Evolutionary conservation across 2,888 invertebrate species (phyloP).

Genomic region (Pseudococcus longispinus): DNA sequence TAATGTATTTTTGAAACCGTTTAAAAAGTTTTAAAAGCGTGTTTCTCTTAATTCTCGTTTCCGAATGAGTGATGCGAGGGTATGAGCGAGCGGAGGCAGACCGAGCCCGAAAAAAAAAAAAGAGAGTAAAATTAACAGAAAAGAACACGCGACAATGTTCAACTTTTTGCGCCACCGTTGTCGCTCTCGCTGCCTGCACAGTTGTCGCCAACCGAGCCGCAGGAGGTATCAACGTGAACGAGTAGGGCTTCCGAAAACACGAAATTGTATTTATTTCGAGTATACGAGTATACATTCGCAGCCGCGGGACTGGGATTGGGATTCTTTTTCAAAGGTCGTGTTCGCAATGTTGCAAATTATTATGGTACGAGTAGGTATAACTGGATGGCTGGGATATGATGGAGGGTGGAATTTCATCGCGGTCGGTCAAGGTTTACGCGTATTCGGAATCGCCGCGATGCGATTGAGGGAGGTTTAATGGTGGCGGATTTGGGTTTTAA

Average conservation of each 20-base stretch:
- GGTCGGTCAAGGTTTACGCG: not conserved
- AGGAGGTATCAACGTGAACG: not conserved
- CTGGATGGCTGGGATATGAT: not conserved
- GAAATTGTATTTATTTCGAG: conserved; percentile 19
- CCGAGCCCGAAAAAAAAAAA: not conserved
- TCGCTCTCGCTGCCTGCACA: no score
- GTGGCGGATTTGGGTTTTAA: not conserved
- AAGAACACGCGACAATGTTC: conserved; percentile 24
- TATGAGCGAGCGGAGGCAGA: not conserved
- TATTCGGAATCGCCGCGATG: not conserved
- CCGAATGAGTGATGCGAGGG: not conserved
- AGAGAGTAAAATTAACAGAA: conserved; percentile 21
- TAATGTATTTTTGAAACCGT: conserved; percentile 39
- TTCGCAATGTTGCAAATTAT: not conserved
- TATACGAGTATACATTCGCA: not conserved
- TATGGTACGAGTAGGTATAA: not conserved
- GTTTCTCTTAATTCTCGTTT: conserved; percentile 39
- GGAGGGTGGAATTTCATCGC: not conserved
- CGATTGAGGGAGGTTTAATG: not conserved
- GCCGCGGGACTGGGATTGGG: not conserved
- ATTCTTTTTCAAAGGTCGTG: not conserved
- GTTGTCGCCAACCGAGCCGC: not conserved
- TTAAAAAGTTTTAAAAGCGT: conserved; percentile 39
- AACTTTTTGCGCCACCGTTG: conserved; percentile 16
- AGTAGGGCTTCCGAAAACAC: conserved; percentile 20